Evolutionary conservation across 1,140 invertebrate genomes (phyloP), one percentile per base, ranked within the genome.

Genomic region (Diabrotica virgifera): DNA sequence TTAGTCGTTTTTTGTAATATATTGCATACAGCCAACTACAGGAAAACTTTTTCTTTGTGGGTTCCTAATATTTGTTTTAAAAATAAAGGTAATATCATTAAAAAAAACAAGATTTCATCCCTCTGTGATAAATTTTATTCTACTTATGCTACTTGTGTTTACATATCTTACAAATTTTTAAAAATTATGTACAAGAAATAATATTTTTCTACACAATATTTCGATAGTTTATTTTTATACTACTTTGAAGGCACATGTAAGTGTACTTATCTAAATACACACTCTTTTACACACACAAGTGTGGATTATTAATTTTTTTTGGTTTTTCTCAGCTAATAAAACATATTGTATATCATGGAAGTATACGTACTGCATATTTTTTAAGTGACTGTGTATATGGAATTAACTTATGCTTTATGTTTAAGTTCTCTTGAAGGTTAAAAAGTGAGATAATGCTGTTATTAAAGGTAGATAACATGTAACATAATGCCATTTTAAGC

Each of bases 161-260:
- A 62, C 51, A 66, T 66, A 62, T 55, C 64, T 70, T 70, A 70
- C 69, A 70, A 70, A 70, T 68, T 59, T 37, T 70, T 68, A 70
- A 63, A 70, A 70, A 68, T 70, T 70, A 70, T 70, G 66, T 70
- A 68, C 69, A 70, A 62, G 64, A 36, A 65, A 59, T 57, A 51
- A 55, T 50, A 63, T 61, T 63, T 55, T 56, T 62, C 68, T 69
- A 69, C 68, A 61, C 59, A 52, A 59, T 63, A 61, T 58, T 58
- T 64, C 24, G 10, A 57, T 56, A 64, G 36, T 57, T 57, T 66
- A 62, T 59, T 52, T 66, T 68, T 65, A 59, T 63, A 63, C 58
- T 62, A 37, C 51, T 69, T 51, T 57, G 40, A 70, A 70, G 66
- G 69, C 69, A 70, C 69, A 65, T 65, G 52, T 54, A 60, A 54